Conservation (phyloP, 2,888 invertebrate species). For the Hybos culiciformis region DNA sequence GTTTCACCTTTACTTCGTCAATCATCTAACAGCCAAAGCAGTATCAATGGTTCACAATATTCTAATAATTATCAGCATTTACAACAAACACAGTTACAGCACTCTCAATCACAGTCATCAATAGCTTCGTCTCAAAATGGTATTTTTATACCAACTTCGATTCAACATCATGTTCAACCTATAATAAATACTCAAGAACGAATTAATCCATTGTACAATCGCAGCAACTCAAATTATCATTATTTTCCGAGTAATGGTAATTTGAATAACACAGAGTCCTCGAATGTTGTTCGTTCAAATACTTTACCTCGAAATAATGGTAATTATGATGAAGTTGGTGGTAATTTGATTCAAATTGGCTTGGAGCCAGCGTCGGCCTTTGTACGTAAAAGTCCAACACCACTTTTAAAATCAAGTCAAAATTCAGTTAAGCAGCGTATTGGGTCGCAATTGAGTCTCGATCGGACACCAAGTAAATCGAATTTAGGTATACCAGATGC, state of each 20-base stretch:
- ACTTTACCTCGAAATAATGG: conserved; percentile 52
- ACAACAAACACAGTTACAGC: conserved; percentile 21
- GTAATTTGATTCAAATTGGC: conserved; percentile 48
- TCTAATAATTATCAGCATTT: conserved; percentile 19
- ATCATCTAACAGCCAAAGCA: conserved; percentile 20
- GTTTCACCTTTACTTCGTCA: conserved; percentile 28
- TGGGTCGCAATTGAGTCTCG: conserved; percentile 38
- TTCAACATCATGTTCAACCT: conserved; percentile 28
- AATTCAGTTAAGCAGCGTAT: conserved; percentile 17
- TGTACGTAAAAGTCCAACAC: conserved; percentile 36
- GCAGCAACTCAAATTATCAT: conserved; percentile 13
- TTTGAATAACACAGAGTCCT: conserved; percentile 23
- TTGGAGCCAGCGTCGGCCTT: conserved; percentile 45
- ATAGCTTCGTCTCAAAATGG: conserved; percentile 31
- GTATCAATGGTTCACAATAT: conserved; percentile 18
- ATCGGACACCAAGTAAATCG: conserved; percentile 30
- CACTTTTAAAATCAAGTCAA: conserved; percentile 32
- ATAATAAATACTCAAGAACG: conserved; percentile 28
- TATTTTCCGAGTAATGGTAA: conserved; percentile 22
- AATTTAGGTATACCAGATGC: conserved; percentile 23
- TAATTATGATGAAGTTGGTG: conserved; percentile 40
- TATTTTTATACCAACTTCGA: conserved; percentile 21
- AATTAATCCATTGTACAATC: conserved; percentile 9
- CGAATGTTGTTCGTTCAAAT: conserved; percentile 41
- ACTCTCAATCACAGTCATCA: conserved; percentile 35